Evolutionary conservation across 1,140 invertebrate genomes (phyloP).

Genomic region (Ceratina japonica): DNA sequence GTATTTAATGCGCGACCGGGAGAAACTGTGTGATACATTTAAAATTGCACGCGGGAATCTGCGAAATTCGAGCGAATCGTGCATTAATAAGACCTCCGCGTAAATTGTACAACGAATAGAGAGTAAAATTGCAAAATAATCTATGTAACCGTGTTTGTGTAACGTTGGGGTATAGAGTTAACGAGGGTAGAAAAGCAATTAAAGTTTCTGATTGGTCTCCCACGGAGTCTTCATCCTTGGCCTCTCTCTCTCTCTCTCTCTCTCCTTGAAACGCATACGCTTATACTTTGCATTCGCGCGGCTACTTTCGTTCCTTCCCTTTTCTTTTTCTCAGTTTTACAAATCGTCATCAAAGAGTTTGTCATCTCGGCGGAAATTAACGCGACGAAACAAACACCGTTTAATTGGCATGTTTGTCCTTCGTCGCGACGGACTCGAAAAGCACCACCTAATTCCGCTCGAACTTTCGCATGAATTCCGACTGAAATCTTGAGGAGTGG

Average conservation of each 20-base stretch:
- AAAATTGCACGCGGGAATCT: constrained; percentile 6
- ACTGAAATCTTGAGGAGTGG: no score
- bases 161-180: constrained; percentile 1
- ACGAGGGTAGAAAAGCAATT: constrained; percentile 29
- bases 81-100: neutral
- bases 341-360: neutral
- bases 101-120: neutral
- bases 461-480: no score
- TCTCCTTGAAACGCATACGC: constrained; percentile 9
- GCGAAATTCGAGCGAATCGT: neutral
- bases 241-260: no score
- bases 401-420: constrained; percentile 33
- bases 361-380: constrained; percentile 11
- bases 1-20: neutral
- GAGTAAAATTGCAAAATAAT: neutral
- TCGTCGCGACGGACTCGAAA: constrained; percentile 11
- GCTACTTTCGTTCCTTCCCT: neutral
- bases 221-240: constrained; percentile 5
- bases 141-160: neutral
- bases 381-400: constrained; percentile 7
- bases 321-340: neutral
- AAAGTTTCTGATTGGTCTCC: constrained; percentile 22
- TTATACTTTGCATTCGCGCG: neutral
- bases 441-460: neutral
- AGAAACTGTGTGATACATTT: neutral